phyloP scores from a whole-genome alignment of 1,140 invertebrate species.

The Musca domestica region DNA sequence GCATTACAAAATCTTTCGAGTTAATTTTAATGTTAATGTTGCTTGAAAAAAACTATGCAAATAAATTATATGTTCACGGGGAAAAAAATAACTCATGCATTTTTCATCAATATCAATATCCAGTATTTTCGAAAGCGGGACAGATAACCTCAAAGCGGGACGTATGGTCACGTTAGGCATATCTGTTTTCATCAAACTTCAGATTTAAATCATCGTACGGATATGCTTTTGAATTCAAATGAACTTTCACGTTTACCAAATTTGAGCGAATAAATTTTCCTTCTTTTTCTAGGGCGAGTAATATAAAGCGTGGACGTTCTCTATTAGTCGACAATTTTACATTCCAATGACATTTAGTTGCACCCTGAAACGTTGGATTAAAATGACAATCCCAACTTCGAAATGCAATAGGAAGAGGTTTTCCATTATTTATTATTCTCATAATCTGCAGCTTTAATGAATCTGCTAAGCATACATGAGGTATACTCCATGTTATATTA shows the following conservation, averaged over 20 bases:
- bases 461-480: constrained; percentile 21
- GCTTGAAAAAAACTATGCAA: too few relatives aligned
- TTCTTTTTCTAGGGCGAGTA: background rate
- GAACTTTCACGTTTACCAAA: constrained; percentile 34
- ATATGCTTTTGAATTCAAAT: constrained; percentile 37
- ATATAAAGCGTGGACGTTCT: background rate
- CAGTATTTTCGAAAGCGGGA: too few relatives aligned
- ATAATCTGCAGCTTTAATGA: background rate
- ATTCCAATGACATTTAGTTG: background rate
- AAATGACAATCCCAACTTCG: constrained; percentile 22
- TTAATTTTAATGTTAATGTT: too few relatives aligned
- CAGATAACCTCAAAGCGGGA: too few relatives aligned
- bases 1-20: too few relatives aligned
- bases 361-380: background rate
- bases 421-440: constrained; percentile 7
- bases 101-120: too few relatives aligned
- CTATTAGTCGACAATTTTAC: too few relatives aligned
- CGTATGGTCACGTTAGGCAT: too few relatives aligned
- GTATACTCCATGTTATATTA: constrained; percentile 27
- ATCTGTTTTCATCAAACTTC: constrained; percentile 24
- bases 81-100: too few relatives aligned
- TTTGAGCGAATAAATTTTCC: constrained; percentile 24
- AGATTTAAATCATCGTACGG: constrained; percentile 42
- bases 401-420: constrained; percentile 20
- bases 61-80: too few relatives aligned